Percentiles rank a stretch among this genome's conserved stretches.
phyloP scores from a whole-genome alignment of 2,113 vertebrate genomes.

The Microtus montanus region DNA sequence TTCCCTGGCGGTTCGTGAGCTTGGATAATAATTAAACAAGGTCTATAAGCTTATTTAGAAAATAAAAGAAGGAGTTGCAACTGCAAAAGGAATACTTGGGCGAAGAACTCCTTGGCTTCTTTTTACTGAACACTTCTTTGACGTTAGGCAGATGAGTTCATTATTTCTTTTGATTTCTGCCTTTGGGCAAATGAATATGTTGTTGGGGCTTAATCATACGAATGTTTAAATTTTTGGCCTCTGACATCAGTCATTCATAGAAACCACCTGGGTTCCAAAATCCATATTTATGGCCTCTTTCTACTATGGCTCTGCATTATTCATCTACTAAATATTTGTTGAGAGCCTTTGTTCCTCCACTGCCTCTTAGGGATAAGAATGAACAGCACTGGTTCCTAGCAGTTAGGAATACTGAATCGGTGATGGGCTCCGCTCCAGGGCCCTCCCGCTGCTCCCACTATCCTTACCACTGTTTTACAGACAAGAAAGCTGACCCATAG shows the following conservation, averaged over 20 bases:
- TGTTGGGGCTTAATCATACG: conserved; percentile 35
- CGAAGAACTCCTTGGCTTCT: conserved; percentile 24
- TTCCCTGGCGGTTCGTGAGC: conserved; percentile 37
- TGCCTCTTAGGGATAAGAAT: conserved; percentile 34
- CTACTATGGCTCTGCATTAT: conserved; percentile 44
- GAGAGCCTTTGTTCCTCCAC: conserved; percentile 25
- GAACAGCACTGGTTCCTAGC: background rate
- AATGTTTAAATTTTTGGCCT: conserved; percentile 57
- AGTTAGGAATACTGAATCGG: conserved; percentile 32
- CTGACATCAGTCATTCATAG: conserved; percentile 60
- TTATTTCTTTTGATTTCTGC: conserved; percentile 27
- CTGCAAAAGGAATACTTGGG: conserved; percentile 22
- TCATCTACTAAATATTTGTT: conserved; percentile 63
- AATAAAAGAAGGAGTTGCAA: background rate
- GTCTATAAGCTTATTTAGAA: conserved; percentile 35
- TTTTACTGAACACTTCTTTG: conserved; percentile 40
- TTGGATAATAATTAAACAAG: conserved; percentile 60
- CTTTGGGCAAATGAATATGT: conserved; percentile 15
- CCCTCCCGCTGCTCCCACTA: background rate
- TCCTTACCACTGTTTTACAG: background rate
- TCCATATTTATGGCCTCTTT: conserved; percentile 22
- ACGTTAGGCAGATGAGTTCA: conserved; percentile 35
- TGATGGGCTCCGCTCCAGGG: background rate
- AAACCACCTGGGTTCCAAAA: conserved; percentile 63
- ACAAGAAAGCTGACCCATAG: background rate